Conservation (phyloP, 1,140 invertebrate genomes). For the Macrostomum lignano region DNA sequence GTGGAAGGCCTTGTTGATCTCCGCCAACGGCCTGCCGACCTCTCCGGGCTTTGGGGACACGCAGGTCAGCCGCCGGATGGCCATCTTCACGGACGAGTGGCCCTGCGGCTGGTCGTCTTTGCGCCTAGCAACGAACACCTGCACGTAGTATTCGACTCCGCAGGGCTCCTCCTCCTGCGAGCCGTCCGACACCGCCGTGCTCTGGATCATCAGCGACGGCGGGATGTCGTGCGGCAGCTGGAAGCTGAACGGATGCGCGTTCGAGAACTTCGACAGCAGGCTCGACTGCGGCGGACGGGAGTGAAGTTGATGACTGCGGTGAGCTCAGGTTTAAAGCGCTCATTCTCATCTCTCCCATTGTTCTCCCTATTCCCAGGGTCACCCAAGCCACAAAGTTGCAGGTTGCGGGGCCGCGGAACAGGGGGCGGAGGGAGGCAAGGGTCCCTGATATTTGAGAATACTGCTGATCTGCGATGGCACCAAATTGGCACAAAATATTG, state of each 20-base stretch:
- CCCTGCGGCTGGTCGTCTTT: conserved; percentile 50
- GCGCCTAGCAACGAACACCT: conserved; percentile 45
- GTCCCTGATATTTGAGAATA: too few relatives aligned
- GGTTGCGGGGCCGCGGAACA: too few relatives aligned
- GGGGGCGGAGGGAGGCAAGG: too few relatives aligned
- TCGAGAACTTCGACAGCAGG: background rate
- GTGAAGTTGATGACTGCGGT: too few relatives aligned
- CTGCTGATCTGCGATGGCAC: too few relatives aligned
- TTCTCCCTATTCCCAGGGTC: too few relatives aligned
- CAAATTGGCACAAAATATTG: too few relatives aligned
- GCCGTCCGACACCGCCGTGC: background rate
- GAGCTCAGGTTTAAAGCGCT: too few relatives aligned
- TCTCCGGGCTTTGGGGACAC: conserved; percentile 36
- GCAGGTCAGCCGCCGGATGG: conserved; percentile 52
- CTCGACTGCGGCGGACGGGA: background rate
- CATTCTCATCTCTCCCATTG: too few relatives aligned
- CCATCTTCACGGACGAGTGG: conserved; percentile 43
- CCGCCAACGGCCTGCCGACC: conserved; percentile 38
- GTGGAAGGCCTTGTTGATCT: conserved; percentile 62
- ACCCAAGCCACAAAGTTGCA: too few relatives aligned
- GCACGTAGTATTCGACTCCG: conserved; percentile 44
- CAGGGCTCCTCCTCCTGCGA: conserved; percentile 40
- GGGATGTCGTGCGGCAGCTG: conserved; percentile 1
- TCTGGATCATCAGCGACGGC: background rate
- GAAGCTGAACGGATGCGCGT: background rate